Conservation (phyloP, 2,113 vertebrate species). For the Elephas maximus region DNA sequence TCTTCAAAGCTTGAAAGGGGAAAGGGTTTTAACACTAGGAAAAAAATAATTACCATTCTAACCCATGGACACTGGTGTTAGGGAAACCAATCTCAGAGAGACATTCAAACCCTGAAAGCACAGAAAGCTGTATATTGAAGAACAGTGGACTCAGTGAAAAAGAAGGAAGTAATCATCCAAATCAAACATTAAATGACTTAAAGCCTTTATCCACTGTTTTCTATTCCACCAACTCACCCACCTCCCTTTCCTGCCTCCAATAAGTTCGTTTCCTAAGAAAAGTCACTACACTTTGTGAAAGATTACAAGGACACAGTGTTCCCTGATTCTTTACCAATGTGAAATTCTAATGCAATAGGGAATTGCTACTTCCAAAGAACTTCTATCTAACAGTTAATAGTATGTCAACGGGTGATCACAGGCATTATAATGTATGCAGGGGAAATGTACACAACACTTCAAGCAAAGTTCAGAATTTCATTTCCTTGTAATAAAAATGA, state of each 20-base stretch:
- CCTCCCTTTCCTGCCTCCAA: not conserved
- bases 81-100: constrained; percentile 1
- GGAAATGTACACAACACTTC: constrained; percentile 49
- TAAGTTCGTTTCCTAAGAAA: not conserved
- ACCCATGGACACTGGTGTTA: not conserved
- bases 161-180: not conserved
- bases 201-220: not conserved
- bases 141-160: not conserved
- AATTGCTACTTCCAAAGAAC: constrained; percentile 58
- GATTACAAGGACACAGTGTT: constrained; percentile 58
- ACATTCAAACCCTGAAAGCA: not conserved
- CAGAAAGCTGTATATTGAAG: not conserved
- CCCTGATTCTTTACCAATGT: not conserved
- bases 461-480: constrained; percentile 52
- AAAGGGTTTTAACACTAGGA: not conserved
- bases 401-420: constrained; percentile 71
- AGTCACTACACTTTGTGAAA: not conserved
- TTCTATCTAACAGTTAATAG: constrained; percentile 56
- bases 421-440: constrained; percentile 47
- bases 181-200: not conserved
- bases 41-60: not conserved
- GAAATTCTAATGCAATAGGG: constrained; percentile 43
- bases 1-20: not conserved
- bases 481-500: constrained; percentile 65
- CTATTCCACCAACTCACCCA: not conserved